Conservation (phyloP, 2,113 vertebrate species). For the Erpornis zantholeuca region DNA sequence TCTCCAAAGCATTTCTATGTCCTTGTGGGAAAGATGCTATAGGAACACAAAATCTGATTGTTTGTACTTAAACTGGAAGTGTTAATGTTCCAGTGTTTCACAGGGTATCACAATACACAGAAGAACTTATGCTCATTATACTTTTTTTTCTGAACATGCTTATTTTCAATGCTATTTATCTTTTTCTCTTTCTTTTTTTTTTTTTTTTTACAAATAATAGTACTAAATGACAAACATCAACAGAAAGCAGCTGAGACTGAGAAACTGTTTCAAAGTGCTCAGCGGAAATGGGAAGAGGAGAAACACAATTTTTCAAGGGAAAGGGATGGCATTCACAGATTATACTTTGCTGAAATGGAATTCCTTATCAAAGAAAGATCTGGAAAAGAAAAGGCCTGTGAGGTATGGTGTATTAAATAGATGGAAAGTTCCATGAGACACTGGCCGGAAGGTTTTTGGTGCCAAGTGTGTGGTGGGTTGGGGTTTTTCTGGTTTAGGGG, state of each 20-base stretch:
- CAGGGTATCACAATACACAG: neutral
- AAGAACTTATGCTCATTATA: neutral
- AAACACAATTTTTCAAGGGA: conserved; percentile 74
- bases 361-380: conserved; percentile 41
- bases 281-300: conserved; percentile 75
- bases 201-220: conserved; percentile 53
- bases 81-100: neutral
- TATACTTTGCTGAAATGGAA: conserved; percentile 58
- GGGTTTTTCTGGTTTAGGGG: neutral
- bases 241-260: conserved; percentile 75
- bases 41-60: neutral
- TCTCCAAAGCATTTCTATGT: neutral
- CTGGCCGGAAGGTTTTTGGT: neutral
- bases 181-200: neutral
- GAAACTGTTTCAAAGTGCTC: conserved; percentile 67
- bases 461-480: neutral
- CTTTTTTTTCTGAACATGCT: neutral
- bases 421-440: neutral
- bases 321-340: conserved; percentile 73
- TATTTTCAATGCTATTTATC: neutral
- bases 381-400: neutral
- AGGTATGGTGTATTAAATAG: conserved; percentile 64
- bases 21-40: neutral
- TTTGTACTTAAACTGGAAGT: neutral
- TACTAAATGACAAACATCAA: conserved; percentile 72